Percentiles rank a stretch among this genome's conserved stretches.
These are phyloP conservation scores for Urocynchramus pylzowi DNA, from an alignment of 2,113 vertebrate species.

Conservation along the genomic window DNA sequence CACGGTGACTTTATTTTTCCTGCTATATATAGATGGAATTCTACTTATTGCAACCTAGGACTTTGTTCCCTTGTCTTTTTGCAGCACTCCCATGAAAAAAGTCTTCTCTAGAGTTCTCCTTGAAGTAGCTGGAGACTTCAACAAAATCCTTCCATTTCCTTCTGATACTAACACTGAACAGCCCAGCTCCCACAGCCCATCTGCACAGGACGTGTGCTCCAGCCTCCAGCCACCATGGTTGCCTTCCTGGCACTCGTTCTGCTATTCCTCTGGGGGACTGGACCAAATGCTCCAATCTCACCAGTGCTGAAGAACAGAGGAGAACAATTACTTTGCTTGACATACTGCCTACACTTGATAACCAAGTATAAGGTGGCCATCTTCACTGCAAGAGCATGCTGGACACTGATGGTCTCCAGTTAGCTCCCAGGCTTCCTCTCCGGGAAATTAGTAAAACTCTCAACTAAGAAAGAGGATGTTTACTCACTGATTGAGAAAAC, in stretches of 20 bases:
- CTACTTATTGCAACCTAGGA: background rate
- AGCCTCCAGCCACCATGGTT: background rate
- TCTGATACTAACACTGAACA: background rate
- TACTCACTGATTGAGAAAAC: background rate
- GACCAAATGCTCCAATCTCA: background rate
- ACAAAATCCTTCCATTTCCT: background rate
- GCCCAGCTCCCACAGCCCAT: background rate
- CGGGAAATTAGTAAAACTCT: background rate
- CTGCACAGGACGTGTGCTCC: accelerated
- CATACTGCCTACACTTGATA: background rate
- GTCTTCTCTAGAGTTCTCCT: background rate
- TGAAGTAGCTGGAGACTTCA: background rate
- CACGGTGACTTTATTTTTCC: background rate
- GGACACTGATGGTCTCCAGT: background rate
- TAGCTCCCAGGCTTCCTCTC: background rate
- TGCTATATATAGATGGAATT: background rate
- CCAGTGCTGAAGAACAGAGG: background rate
- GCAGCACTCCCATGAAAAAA: background rate
- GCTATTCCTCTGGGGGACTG: background rate
- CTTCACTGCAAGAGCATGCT: background rate
- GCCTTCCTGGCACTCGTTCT: accelerated
- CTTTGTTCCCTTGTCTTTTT: background rate
- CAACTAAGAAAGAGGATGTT: background rate
- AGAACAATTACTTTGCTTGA: background rate
- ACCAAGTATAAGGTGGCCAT: background rate